Evolutionary conservation across 1,140 invertebrate genomes (phyloP).

Genomic region (Formica selysi): DNA sequence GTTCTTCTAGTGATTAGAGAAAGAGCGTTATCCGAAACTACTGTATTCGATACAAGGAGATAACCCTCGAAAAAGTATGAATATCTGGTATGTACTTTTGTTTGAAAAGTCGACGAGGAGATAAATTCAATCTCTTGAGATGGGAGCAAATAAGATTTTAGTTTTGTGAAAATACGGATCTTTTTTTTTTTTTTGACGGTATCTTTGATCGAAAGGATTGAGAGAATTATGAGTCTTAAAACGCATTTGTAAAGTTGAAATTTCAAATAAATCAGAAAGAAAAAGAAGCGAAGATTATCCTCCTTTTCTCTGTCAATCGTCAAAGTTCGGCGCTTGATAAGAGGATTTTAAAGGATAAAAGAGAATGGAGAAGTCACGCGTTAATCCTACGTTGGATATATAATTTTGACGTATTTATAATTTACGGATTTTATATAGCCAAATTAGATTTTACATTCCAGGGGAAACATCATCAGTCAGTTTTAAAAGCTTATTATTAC

Average conservation of each 20-base stretch:
- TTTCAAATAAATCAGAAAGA: neutral
- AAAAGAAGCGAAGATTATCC: neutral
- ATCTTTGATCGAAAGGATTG: neutral
- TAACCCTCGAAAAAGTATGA: neutral
- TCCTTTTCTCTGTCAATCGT: neutral
- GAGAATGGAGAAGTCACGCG: neutral
- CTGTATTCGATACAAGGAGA: too few species aligned
- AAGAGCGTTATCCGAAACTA: neutral
- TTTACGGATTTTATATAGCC: neutral
- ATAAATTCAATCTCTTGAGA: neutral
- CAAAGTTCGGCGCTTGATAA: neutral
- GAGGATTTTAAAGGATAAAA: conserved; percentile 13
- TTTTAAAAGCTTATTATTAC: neutral
- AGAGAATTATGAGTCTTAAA: neutral
- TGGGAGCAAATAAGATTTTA: neutral
- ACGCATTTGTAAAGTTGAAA: neutral
- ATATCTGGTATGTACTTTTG: neutral
- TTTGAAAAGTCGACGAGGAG: neutral
- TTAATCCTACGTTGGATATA: neutral
- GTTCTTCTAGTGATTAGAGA: neutral
- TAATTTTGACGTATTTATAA: conserved; percentile 14
- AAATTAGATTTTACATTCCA: neutral
- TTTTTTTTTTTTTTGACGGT: neutral
- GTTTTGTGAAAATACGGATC: neutral
- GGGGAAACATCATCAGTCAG: neutral